These are phyloP conservation scores for Epistrophella euchroma DNA, from an alignment of 2,888 invertebrate genomes.

Conservation along the genomic window DNA sequence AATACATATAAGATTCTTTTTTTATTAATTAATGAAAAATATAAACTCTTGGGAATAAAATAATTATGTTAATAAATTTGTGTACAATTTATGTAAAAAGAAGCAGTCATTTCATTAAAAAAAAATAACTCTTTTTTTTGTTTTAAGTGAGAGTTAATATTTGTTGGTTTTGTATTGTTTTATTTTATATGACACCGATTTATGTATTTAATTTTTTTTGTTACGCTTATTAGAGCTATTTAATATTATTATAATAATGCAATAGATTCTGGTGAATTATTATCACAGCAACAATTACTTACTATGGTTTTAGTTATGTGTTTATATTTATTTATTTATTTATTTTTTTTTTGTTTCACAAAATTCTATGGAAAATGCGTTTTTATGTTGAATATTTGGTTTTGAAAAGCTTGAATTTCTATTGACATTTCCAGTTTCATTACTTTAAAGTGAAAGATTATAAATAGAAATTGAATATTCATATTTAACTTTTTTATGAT, in stretches of 20 bases:
- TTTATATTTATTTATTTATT: not conserved
- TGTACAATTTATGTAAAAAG: constrained; percentile 26
- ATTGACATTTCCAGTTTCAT: no score
- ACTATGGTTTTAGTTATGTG: not conserved
- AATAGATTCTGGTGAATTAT: constrained; percentile 30
- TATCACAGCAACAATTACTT: constrained; percentile 31
- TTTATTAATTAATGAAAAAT: not conserved
- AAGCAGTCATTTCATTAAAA: constrained; percentile 9
- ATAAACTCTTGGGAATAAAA: not conserved
- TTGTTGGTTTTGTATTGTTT: not conserved
- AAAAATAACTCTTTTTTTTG: not conserved
- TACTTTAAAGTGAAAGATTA: no score
- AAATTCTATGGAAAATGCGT: constrained; percentile 1
- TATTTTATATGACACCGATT: constrained; percentile 2
- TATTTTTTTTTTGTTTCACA: not conserved
- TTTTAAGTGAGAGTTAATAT: not conserved
- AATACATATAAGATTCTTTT: not conserved
- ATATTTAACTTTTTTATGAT: no score
- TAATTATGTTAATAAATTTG: not conserved
- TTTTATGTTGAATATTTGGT: not conserved
- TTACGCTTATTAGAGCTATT: constrained; percentile 5
- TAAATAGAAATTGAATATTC: no score
- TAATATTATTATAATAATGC: constrained; percentile 17
- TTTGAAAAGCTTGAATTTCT: not conserved
- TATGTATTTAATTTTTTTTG: not conserved